A percentile compares a stretch with the other conserved stretches of the same genome.
phyloP scores from a whole-genome alignment of 2,888 invertebrate species.

The Emmelina monodactyla region DNA sequence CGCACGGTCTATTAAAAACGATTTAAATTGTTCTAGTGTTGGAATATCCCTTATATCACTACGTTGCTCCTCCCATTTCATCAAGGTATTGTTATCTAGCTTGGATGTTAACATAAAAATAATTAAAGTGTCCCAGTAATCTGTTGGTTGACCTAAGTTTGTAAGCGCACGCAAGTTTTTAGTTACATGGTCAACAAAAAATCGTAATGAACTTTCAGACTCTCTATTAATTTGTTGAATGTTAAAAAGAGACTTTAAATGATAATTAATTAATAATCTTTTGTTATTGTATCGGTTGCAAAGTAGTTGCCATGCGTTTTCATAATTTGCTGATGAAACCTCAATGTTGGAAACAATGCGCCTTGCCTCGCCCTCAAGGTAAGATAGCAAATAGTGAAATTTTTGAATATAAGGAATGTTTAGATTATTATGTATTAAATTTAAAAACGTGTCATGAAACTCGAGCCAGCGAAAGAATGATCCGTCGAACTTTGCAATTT shows the following conservation, averaged over 20 bases:
- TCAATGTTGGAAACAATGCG: constrained; percentile 15
- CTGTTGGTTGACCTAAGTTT: constrained; percentile 16
- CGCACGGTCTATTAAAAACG: constrained; percentile 18
- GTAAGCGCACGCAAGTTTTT: constrained; percentile 18
- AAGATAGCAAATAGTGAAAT: constrained; percentile 15
- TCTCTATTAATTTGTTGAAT: constrained; percentile 12
- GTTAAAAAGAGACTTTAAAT: constrained; percentile 15
- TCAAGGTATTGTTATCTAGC: constrained; percentile 14
- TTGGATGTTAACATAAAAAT: constrained; percentile 16
- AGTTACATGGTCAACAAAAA: constrained; percentile 16
- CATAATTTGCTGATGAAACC: constrained; percentile 15
- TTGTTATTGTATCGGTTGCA: constrained; percentile 17
- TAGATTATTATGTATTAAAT: constrained; percentile 13
- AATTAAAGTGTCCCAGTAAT: constrained; percentile 16
- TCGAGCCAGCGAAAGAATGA: constrained; percentile 12
- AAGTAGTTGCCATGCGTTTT: constrained; percentile 17
- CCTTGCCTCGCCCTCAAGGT: constrained; percentile 18
- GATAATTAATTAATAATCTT: constrained; percentile 12
- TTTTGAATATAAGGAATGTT: constrained; percentile 12
- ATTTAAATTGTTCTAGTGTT: constrained; percentile 16
- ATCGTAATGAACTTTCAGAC: constrained; percentile 14
- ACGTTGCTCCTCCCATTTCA: constrained; percentile 20
- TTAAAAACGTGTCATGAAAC: constrained; percentile 15
- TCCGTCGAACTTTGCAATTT: constrained; percentile 13
- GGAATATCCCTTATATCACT: constrained; percentile 13